These are phyloP conservation scores for Dendrolimus kikuchii DNA, from an alignment of 1,140 invertebrate species.

Conservation along the genomic window DNA sequence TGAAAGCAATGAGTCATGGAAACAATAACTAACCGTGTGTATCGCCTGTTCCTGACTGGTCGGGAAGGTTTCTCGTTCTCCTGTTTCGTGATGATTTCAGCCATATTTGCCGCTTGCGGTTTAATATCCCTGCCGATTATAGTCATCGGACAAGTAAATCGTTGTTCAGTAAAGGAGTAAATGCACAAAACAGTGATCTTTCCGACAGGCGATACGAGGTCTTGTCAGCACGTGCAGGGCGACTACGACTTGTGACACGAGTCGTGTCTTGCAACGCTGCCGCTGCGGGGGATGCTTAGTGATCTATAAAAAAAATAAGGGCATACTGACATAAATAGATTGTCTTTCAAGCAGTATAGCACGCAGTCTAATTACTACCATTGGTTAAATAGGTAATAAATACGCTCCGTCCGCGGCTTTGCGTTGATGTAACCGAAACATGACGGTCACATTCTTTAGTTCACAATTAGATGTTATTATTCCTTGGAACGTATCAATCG, in stretches of 20 bases:
- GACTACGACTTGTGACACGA: conserved; percentile 48
- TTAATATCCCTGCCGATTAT: conserved; percentile 44
- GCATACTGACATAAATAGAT: conserved; percentile 70
- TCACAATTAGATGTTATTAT: conserved; percentile 61
- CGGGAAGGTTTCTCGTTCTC: conserved; percentile 59
- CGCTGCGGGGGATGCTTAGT: conserved; percentile 63
- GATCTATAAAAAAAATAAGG: conserved; percentile 71
- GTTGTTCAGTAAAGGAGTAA: conserved; percentile 2
- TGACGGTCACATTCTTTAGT: conserved; percentile 65
- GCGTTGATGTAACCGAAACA: conserved; percentile 70
- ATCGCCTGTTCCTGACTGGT: conserved; percentile 73
- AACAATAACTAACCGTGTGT: conserved; percentile 65
- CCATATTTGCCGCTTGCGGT: conserved; percentile 41
- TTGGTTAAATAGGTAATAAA: conserved; percentile 35
- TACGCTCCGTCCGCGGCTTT: conserved; percentile 35
- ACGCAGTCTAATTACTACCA: conserved; percentile 37
- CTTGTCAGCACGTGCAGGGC: conserved; percentile 53
- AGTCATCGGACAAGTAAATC: conserved; percentile 36
- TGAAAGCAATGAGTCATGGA: conserved; percentile 57
- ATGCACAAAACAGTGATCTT: conserved; percentile 8
- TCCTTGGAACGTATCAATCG: conserved; percentile 12
- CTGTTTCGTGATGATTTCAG: conserved; percentile 33
- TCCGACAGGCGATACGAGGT: conserved; percentile 7
- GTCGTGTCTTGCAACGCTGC: conserved; percentile 47
- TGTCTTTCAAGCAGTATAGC: conserved; percentile 39